Evolutionary conservation across 1,140 invertebrate species (phyloP), one percentile per base, ranked within the genome.

Genomic region (Drosophila seguyi): DNA sequence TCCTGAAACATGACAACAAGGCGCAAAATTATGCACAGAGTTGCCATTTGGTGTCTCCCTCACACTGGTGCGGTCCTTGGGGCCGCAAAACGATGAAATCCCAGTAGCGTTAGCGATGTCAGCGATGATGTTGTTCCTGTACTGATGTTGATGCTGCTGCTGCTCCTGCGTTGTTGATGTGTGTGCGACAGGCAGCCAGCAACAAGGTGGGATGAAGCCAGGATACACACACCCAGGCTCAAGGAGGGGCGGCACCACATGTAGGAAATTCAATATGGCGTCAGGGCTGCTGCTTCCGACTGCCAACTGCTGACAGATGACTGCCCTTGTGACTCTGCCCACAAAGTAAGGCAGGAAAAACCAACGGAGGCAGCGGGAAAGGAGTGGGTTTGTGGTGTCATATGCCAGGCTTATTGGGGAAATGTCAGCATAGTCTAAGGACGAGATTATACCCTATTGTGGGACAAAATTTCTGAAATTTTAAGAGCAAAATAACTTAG

Each of bases 11-110:
- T 80, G 77, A 90, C 85, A 88, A 90, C 85, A 90, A 81, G 81
- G 77, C 77, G 77, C 84, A 88, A 88, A 88, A 88, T 88, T 88
- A 88, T 88, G 81, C 85, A 90, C 81, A 90, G 81, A 84, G 77
- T 84, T 83, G 85, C 81, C 81, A 83, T 87, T 69, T 82, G 58
- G 34, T 36, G 31, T 56, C 53, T 50, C 29, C 34, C 20, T 61
- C 31, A 16, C 38, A 47, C 45, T 38, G 53, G 29, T 47, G n/a
- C 10, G 25, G 47, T 53, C 62, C 45, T 53, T 34, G 44, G 55
- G 55, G 31, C 47, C 62, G 60, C 47, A 48, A 61, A 68, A 53
- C 72, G 80, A 69, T 74, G 66, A 84, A 84, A 88, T 87, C 84
- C 84, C 83, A 87, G 76, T 61, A 88, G 84, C 62, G 48, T 81